Conservation (phyloP, 2,797 vertebrate genomes). For the Pseudomugil tenellus region DNA sequence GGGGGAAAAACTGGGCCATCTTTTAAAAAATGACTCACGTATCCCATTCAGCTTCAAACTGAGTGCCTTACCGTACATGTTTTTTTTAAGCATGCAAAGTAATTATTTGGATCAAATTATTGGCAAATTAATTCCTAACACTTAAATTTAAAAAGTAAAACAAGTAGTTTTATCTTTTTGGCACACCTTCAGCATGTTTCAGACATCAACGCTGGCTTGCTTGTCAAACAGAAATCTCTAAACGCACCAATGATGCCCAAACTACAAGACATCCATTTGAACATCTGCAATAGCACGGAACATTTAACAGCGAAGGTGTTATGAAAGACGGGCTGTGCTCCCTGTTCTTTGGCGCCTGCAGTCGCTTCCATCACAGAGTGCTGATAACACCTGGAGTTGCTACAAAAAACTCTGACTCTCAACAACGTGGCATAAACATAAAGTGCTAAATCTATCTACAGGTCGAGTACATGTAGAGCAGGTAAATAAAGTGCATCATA, state of each 20-base stretch:
- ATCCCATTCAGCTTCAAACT: slow-evolving; percentile 13
- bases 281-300: slow-evolving; percentile 23
- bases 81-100: slow-evolving; percentile 21
- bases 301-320: background rate
- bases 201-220: slow-evolving; percentile 34
- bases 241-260: slow-evolving; percentile 29
- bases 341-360: background rate
- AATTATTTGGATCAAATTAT: background rate
- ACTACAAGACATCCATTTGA: slow-evolving; percentile 33
- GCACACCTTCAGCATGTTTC: slow-evolving; percentile 22
- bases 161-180: slow-evolving; percentile 14
- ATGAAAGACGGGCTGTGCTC: slow-evolving; percentile 1
- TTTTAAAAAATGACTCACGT: slow-evolving; percentile 46
- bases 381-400: background rate
- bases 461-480: background rate
- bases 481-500: background rate
- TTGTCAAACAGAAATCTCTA: slow-evolving; percentile 51
- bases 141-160: background rate
- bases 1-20: slow-evolving; percentile 28
- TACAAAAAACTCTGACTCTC: background rate
- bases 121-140: background rate
- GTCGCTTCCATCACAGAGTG: background rate
- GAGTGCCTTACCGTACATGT: slow-evolving; percentile 16
- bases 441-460: background rate
- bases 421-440: background rate